Base-by-base conservation (phyloP, 2,888 invertebrate species). In the Pterobdella sp. region DNA sequence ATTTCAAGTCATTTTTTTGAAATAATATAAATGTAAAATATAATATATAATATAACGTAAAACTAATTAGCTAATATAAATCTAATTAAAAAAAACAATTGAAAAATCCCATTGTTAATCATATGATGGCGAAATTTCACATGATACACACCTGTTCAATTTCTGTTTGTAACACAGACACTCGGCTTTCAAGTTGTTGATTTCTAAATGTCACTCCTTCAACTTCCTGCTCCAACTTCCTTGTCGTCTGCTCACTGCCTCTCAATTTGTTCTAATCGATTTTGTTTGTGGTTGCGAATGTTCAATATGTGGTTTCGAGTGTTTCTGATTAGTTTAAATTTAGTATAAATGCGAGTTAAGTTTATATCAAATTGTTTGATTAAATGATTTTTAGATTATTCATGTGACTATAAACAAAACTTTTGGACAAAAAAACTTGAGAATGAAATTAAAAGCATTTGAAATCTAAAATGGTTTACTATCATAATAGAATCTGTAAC, bases 201-300 rank as follows among this genome's bases (percentile, higher is more conserved):
- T 96, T 96, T 75, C 95, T 88, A 84, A 94, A 94, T 42, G 89
- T 89, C 77, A 96, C 86, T 77, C 94, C 94, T 82, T 96, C 96
- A 80, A 93, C 90, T 86, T 97, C 96, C 82, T 93, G 90, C 81
- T 92, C 92, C 66, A 90, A 88, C 83, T 92, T 91, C 26, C 95
- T 87, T 63, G 91, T 83, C 72, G 88, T 87, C 79, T 93, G 92
- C 81, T 95, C 94, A 79, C 89, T 90, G 77, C 90, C 90, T 79
- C 92, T 92, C 31, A 93, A 81, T 64, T 87, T 85, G 77, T 93
- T 93, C 85, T 86, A 69, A n/a, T 77, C 73, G n/a, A 14, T 4
- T 29, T 36, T 26, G 32, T 14, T 67, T 29, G 26, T 18, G 26
- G 52, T 35, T 49, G 42, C 7, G 42, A 42, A 7, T 7, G 7